Evolutionary conservation across 2,113 vertebrate genomes (phyloP), one percentile per base, ranked within the genome.

Genomic region (Genyomyrus donnyi): DNA sequence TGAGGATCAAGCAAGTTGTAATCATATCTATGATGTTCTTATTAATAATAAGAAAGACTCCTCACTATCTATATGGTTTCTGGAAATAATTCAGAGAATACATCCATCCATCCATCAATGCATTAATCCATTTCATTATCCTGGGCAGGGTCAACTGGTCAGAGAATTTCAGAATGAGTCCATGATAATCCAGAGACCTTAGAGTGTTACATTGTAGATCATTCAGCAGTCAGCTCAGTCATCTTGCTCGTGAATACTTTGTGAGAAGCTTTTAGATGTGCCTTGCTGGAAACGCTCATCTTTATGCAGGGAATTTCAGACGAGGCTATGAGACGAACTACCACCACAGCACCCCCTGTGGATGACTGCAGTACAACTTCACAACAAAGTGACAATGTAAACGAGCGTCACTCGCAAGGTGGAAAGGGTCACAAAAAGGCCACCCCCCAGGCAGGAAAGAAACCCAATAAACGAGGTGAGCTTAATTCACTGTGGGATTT

Each of bases 401-500:
- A 27, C 2, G 88, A 93, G 21, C 92, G 92, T 39, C 92, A 90
- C 49, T 91, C 90, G 9, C 66, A 93, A 90, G 93, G 89, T 0
- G 94, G 94, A 24, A 94, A 91, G 48, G 91, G 88, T 50, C 87
- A 92, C 21, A 95, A 92, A 92, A 96, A 96, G 91, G 93, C 94
- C 17, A 85, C 92, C 45, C 90, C 94, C 3, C 91, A 94, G 0
- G 93, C 94, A 89, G 90, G 88, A 70, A 96, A 95, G 90, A 96
- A 96, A 92, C 92, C 93, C 85, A 96, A 96, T 89, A 96, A 96
- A 89, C 94, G 96, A 96, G 96, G 96, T 96, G 87, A 91, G 83
- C 0, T 6, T 0, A 53, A 74, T 49, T 13, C n/a, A 42, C 27
- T 53, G 8, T 27, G 27, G n/a, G 27, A 11, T 31, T 49, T 87